These are phyloP conservation scores for Glaucidium brasilianum DNA, from an alignment of 2,113 vertebrate genomes.

Conservation along the genomic window DNA sequence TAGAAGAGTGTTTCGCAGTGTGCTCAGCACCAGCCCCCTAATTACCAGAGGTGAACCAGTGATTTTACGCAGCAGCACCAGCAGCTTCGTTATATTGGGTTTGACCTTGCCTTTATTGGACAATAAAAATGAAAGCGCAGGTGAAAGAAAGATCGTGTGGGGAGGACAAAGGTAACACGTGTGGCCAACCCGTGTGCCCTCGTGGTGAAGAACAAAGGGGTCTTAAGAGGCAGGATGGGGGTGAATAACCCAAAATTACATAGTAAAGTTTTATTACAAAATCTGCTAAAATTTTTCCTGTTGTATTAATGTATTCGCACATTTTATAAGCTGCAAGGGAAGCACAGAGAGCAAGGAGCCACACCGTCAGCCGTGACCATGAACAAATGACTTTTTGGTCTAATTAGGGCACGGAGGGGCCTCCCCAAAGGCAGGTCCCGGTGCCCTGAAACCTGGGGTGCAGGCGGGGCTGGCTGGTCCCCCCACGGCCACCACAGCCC, in stretches of 20 bases:
- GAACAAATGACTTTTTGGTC: too few relatives aligned
- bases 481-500: background rate
- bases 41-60: background rate
- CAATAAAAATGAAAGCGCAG: background rate
- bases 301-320: background rate
- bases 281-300: background rate
- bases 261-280: background rate
- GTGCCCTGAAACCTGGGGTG: background rate
- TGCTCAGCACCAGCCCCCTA: background rate
- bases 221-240: background rate
- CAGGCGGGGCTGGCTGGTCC: background rate
- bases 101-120: conserved; percentile 38
- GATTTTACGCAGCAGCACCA: background rate
- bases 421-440: background rate
- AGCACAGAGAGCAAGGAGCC: background rate
- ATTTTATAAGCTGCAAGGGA: background rate
- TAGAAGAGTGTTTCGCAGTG: background rate
- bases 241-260: background rate
- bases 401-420: background rate
- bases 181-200: background rate
- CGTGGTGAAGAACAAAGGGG: background rate
- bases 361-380: background rate
- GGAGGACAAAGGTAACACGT: background rate
- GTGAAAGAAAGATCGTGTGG: background rate
- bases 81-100: background rate